Evolutionary conservation across 2,113 vertebrate genomes (phyloP), one percentile per base, ranked within the genome.

Genomic region (Dipodomys spectabilis): DNA sequence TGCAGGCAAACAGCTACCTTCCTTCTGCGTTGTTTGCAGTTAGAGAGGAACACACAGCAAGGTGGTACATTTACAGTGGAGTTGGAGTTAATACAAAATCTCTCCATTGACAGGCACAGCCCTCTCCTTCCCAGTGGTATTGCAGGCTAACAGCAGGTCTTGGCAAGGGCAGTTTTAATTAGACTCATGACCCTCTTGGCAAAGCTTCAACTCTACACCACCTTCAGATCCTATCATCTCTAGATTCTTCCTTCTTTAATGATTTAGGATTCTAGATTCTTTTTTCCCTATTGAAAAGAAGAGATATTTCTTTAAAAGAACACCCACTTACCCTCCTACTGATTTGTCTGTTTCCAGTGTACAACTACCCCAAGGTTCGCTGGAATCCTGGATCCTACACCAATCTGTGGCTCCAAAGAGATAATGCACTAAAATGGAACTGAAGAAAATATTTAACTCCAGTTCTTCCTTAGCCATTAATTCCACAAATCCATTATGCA

Each of bases 111-210:
- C 57, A 68, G 74, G 25, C 8, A 62, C 25, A 64, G 68, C 9
- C 49, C 39, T 86, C 28, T 32, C 71, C 15, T 92, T 60, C 72
- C 53, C 71, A 49, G 83, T 30, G 16, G 32, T 23, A n/a, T 83
- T 11, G 0, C 28, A 18, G 39, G 72, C 87, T 86, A 80, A 77
- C 83, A 77, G 78, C 13, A 35, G 25, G 45, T 20, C 64, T 88
- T 82, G 88, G 73, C 27, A 81, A 82, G 65, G 73, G 22, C 10
- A 91, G 80, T 60, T 80, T 80, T 90, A 75, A 57, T 32, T 92
- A 90, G n/a, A 90, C 30, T 73, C 86, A 82, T 10, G 30, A 39
- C 35, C 15, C 30, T 92, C 86, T 80, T 57, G 68, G 71, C 62
- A 86, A n/a, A 74, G 77, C 5, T 35, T 77, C 39, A 7, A 35